These are phyloP conservation scores for Chrysemys picta DNA, from an alignment of 2,113 vertebrate genomes.

Conservation along the genomic window DNA sequence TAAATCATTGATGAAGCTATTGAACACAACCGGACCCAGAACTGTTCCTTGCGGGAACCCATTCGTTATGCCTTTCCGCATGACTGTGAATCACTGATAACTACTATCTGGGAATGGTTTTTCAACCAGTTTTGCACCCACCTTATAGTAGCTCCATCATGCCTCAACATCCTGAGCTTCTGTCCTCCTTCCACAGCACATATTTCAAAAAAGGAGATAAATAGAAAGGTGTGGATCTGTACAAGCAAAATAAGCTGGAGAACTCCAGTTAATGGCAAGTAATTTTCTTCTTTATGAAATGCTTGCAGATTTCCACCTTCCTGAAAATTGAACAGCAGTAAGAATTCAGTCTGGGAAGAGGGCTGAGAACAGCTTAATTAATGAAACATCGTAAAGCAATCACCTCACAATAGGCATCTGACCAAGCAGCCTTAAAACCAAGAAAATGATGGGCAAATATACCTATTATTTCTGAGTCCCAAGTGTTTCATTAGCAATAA, in stretches of 20 bases:
- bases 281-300: neutral
- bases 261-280: neutral
- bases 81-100: too few relatives aligned
- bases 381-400: neutral
- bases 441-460: neutral
- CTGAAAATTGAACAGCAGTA: neutral
- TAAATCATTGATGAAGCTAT: too few relatives aligned
- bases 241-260: neutral
- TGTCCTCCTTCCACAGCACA: neutral
- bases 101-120: too few relatives aligned
- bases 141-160: too few relatives aligned
- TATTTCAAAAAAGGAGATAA: neutral
- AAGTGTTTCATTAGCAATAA: neutral
- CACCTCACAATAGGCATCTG: neutral
- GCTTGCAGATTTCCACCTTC: neutral
- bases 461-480: neutral
- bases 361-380: neutral
- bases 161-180: neutral
- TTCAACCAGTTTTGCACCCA: too few relatives aligned
- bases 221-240: neutral
- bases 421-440: neutral
- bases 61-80: too few relatives aligned
- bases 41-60: too few relatives aligned
- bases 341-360: neutral
- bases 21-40: too few relatives aligned